Evolutionary conservation across 1,140 invertebrate species (phyloP), one percentile per base, ranked within the genome.

Genomic region (Microplitis mediator): DNA sequence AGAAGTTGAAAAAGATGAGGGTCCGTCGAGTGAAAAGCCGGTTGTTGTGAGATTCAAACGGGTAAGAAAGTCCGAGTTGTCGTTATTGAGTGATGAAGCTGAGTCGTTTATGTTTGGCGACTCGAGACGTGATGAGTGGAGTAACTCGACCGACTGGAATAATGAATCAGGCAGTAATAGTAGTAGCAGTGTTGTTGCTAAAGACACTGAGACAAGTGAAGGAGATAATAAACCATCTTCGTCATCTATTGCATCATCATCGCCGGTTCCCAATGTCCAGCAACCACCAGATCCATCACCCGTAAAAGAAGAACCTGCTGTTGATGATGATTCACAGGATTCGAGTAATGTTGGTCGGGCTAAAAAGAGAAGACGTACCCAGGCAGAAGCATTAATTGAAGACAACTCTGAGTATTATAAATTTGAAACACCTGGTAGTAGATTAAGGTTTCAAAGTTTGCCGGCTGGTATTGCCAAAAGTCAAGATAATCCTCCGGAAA

Each of bases 41-140:
- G 88, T 86, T 14, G 93, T 94, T 4, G 92, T 94, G 0, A 91
- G 94, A 74, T 94, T 94, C 76, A 90, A 89, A 67, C 91, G 92
- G 66, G 89, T 93, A 4, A 87, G 93, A 23, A 90, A 91, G 64
- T 92, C 93, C 0, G 93, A 95, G 82, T 77, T 95, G 16, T 91
- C 91, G 0, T 87, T 92, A 16, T 80, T 95, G 1, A 95, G 93
- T 71, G 92, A 94, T 72, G 93, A 95, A 81, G 94, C 93, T 0
- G 93, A 94, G 76, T 94, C 92, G 63, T 95, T 95, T 80, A 93
- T 95, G 91, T 95, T 95, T 81, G 85, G 88, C 3, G 88, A 89
- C 50, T 91, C 92, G 0, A 90, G 90, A 72, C 88, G 90, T 36
- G 89, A 91, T 31, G 90, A 91, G 11, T 88, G 88, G 0, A 90